phyloP scores from a whole-genome alignment of 1,140 invertebrate genomes.

The Achroia grisella region DNA sequence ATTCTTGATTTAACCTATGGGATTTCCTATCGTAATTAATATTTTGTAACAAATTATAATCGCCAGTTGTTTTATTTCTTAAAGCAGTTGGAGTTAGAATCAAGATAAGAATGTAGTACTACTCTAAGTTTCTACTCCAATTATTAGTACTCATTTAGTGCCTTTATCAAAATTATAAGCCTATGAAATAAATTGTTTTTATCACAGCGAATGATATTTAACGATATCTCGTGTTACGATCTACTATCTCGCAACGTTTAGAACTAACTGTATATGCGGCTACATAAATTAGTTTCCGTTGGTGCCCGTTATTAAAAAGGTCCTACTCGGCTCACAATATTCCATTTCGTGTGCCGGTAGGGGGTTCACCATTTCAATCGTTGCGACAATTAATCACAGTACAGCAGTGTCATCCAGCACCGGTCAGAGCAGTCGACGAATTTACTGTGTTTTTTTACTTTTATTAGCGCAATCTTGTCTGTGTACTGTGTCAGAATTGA shows the following conservation, averaged over 20 bases:
- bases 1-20: no score
- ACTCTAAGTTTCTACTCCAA: no score
- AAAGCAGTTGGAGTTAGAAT: no score
- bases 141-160: not conserved
- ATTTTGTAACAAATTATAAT: no score
- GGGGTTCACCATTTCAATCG: conserved; percentile 62
- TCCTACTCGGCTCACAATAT: conserved; percentile 55
- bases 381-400: conserved; percentile 67
- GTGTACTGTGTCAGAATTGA: no score
- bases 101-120: no score
- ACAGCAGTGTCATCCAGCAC: conserved; percentile 62
- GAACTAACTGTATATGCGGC: conserved; percentile 24
- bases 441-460: conserved; percentile 37
- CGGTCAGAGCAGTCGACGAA: conserved; percentile 32
- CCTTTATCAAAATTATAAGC: not conserved
- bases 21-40: no score
- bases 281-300: conserved; percentile 49
- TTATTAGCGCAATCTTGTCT: conserved; percentile 1
- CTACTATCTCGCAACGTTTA: conserved; percentile 3
- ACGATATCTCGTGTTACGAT: conserved; percentile 1
- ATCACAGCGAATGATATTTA: conserved; percentile 1
- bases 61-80: no score
- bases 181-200: not conserved
- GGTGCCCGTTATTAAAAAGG: conserved; percentile 52
- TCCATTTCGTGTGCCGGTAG: conserved; percentile 67